Evolutionary conservation across 2,797 vertebrate genomes (phyloP), one percentile per base, ranked within the genome.

Genomic region (Oryzias sinensis): DNA sequence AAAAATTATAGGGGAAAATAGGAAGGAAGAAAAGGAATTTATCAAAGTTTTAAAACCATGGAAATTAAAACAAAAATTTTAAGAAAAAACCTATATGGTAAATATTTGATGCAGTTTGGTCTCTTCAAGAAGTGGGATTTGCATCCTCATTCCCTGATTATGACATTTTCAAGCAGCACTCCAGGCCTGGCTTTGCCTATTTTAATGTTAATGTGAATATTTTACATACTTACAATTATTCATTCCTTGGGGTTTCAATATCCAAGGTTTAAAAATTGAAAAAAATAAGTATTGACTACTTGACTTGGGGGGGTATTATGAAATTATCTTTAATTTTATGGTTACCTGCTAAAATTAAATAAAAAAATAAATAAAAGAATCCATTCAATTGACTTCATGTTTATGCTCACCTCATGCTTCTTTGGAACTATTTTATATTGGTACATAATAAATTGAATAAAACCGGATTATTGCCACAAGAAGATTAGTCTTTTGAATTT

Each of bases 111-210:
- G 59, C 68, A 71, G 70, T 74, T 83, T 75, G 78, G 76, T 75
- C 85, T 79, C 62, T 60, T 77, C 64, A n/a, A 82, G 79, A 75
- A 64, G 56, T 65, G 70, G 74, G 73, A 86, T 88, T 87, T 85
- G 82, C 85, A 85, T 82, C 76, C 78, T 75, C 64, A 79, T 82
- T 66, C 73, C 72, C 63, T 75, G 70, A 85, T 80, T 86, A 76
- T 79, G 81, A 83, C 78, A 79, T 75, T 66, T 76, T 62, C 49
- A 80, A 71, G 72, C 71, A 79, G 59, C 68, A 82, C 70, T 79
- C 11, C 53, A 41, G 81, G 73, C 66, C 44, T 52, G 65, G 70
- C 70, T 81, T 72, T 81, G 40, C 59, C 74, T 72, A 74, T 77
- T 83, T 77, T 82, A 65, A 82, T 79, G 77, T 62, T 79, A 83